Evolutionary conservation across 2,113 vertebrate genomes (phyloP), one percentile per base, ranked within the genome.

Genomic region (Scolopax mira): DNA sequence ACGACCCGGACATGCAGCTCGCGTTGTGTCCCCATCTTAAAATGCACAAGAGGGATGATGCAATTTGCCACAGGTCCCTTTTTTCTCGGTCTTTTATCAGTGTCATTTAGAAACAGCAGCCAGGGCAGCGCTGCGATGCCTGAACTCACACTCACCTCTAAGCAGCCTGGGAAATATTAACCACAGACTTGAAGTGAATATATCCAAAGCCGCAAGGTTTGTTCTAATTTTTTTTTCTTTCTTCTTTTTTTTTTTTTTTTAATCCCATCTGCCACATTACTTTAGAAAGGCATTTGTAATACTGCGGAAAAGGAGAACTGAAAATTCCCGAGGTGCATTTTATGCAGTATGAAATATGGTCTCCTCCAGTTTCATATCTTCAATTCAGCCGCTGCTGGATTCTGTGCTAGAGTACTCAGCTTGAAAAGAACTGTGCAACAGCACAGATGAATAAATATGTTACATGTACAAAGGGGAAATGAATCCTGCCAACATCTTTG

Each of bases 101-200:
- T 79, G 57, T 64, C 78, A 80, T 92, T 85, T 73, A 88, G 96
- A 95, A 92, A 91, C 27, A 73, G 3, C 55, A 35, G 67, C 67
- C 44, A 78, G n/a, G 46, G 89, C 33, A 18, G 67, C 5, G 0
- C 22, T 7, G 48, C 6, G 30, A 67, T 35, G 64, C 13, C 64
- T 95, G 95, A 96, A 86, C 91, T 85, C 12, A 17, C 1, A 1
- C 69, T 96, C 79, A 91, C 95, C 93, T 84, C 72, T 4, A 12
- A 30, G 95, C 57, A 90, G 91, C 71, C 82, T 94, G 91, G 72
- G 94, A 97, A 97, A 91, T 54, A 52, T 2, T n/a, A 80, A 95
- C 94, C 95, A 90, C 96, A 96, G 48, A 49, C 72, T 31, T 18
- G 35, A 66, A 80, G 51, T 35, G 52, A 60, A 67, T 23, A 74